Conservation (phyloP, 2,797 vertebrate genomes). For the Paratrypauchen microcephalus region DNA sequence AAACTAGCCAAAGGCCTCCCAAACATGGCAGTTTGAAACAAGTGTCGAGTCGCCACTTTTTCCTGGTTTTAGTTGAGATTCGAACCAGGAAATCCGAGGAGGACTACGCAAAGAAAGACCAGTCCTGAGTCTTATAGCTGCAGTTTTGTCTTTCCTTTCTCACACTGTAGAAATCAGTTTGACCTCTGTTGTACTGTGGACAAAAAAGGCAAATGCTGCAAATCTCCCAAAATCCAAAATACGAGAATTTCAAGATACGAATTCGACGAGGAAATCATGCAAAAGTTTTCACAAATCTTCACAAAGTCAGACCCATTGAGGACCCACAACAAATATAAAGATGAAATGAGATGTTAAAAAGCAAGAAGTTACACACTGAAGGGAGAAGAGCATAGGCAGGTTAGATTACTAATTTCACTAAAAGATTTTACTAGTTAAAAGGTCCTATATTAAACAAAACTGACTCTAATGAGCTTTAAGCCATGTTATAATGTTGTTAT, state of each 20-base stretch:
- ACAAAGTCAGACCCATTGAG: background rate
- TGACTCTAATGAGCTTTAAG: no score
- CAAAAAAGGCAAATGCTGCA: constrained; percentile 81
- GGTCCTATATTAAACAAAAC: no score
- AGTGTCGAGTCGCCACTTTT: constrained; percentile 19
- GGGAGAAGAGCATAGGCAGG: background rate
- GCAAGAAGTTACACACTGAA: background rate
- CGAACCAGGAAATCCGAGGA: background rate
- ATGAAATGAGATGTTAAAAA: background rate
- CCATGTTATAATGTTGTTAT: no score
- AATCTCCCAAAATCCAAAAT: constrained; percentile 33
- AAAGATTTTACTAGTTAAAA: no score
- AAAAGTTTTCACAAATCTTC: background rate
- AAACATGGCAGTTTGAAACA: constrained; percentile 34
- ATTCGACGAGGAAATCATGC: background rate
- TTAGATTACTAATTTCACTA: no score
- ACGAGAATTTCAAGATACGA: background rate
- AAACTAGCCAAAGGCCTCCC: constrained; percentile 66
- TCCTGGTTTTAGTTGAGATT: constrained; percentile 5
- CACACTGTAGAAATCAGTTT: constrained; percentile 99
- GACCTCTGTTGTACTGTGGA: constrained; percentile 89
- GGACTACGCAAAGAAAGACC: background rate
- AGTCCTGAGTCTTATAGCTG: constrained; percentile 6
- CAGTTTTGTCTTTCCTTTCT: constrained; percentile 70
- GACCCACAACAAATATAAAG: background rate